Percentiles rank a stretch among this genome's conserved stretches.
Conservation (phyloP, 2,797 vertebrate species). For the Cynodonichthys magdalenae region DNA sequence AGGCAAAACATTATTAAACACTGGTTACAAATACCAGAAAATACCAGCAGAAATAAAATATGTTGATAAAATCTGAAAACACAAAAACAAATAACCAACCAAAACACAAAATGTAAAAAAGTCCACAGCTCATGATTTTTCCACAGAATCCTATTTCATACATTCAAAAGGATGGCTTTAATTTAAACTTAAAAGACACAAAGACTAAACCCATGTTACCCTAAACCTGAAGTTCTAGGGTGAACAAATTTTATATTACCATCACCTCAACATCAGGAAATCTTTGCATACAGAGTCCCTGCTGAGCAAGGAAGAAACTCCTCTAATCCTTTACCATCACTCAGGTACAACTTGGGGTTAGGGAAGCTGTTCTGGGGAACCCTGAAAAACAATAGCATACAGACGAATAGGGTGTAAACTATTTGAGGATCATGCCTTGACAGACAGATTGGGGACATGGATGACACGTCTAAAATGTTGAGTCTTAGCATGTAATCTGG, state of each 20-base stretch:
- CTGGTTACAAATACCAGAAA: no score
- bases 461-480: conserved; percentile 76
- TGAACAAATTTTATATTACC: conserved; percentile 45
- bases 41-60: no score
- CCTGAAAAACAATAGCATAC: conserved; percentile 38
- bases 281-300: conserved; percentile 46
- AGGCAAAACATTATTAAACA: no score
- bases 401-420: conserved; percentile 32
- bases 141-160: no score
- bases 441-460: conserved; percentile 61
- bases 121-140: no score
- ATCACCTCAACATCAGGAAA: conserved; percentile 45
- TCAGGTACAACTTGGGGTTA: conserved; percentile 32
- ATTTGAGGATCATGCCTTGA: conserved; percentile 45
- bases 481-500: conserved; percentile 77
- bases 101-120: no score
- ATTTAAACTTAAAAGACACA: conserved; percentile 14
- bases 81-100: no score
- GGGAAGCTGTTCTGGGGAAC: conserved; percentile 41
- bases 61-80: no score
- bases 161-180: neutral
- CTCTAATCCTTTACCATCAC: neutral
- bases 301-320: conserved; percentile 45
- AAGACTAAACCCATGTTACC: conserved; percentile 31
- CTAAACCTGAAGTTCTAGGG: conserved; percentile 37